phyloP scores from a whole-genome alignment of 2,797 vertebrate genomes.

The Staurois parvus region DNA sequence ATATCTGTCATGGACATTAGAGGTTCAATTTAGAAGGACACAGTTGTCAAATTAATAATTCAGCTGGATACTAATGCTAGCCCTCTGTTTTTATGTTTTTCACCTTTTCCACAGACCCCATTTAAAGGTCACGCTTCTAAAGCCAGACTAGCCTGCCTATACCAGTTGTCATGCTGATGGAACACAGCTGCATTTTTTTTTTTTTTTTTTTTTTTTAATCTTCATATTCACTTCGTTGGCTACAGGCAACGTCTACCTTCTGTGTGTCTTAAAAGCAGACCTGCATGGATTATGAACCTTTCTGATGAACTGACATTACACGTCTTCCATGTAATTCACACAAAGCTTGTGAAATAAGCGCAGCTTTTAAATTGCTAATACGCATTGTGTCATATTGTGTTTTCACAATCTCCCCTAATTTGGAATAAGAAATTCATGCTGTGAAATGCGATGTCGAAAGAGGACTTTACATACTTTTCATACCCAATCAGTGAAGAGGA shows the following conservation, averaged over 20 bases:
- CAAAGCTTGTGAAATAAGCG: constrained; percentile 17
- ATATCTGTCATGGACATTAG: background rate
- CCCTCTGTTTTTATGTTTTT: constrained; percentile 33
- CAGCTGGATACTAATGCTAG: background rate
- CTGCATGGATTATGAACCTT: background rate
- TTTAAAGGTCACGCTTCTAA: constrained; percentile 36
- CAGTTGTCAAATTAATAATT: constrained; percentile 12
- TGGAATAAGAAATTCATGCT: background rate
- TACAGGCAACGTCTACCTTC: background rate
- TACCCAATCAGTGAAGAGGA: background rate
- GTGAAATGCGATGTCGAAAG: background rate
- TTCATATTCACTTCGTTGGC: background rate
- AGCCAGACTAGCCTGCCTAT: background rate
- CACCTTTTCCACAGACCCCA: background rate
- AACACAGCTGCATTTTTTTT: background rate
- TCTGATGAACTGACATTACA: background rate
- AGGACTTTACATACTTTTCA: background rate
- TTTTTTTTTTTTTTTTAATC: too few relatives aligned
- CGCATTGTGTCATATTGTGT: background rate
- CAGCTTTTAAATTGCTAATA: constrained; percentile 3
- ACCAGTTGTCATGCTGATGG: constrained; percentile 33
- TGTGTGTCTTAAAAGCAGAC: background rate
- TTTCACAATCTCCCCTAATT: constrained; percentile 37
- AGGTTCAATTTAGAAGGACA: background rate
- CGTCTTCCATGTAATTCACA: background rate